Evolutionary conservation across 2,113 vertebrate species (phyloP).

Genomic region (Aldabrachelys gigantea): DNA sequence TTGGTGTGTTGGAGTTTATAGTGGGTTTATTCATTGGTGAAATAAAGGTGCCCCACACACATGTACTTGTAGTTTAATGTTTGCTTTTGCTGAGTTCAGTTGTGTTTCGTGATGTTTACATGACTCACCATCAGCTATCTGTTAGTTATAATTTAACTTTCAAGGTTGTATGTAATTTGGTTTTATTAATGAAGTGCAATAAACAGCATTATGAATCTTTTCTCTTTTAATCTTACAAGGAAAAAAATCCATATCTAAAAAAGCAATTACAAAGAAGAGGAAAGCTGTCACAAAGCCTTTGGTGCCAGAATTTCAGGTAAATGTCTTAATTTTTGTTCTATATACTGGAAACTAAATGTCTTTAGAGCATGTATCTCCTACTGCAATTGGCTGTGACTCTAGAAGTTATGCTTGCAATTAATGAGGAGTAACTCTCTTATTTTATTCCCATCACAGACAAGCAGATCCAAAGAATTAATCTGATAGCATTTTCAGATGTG

Average conservation of each 20-base stretch:
- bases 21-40: fast-evolving
- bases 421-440: not conserved
- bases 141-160: constrained; percentile 74
- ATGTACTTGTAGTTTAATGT: constrained; percentile 53
- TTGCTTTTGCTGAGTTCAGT: constrained; percentile 56
- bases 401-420: constrained; percentile 7
- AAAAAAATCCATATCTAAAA: constrained; percentile 86
- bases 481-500: constrained; percentile 17
- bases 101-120: constrained; percentile 61
- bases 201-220: constrained; percentile 77
- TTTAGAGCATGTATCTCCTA: constrained; percentile 39
- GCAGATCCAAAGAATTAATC: constrained; percentile 2
- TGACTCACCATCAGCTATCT: constrained; percentile 56
- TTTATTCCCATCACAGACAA: not conserved
- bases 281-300: constrained; percentile 79
- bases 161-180: constrained; percentile 67
- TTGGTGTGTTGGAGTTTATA: not conserved
- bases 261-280: constrained; percentile 83
- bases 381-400: constrained; percentile 21
- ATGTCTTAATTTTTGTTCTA: constrained; percentile 63
- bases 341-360: constrained; percentile 40
- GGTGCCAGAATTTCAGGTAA: constrained; percentile 93
- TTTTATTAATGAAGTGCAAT: constrained; percentile 72
- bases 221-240: constrained; percentile 86
- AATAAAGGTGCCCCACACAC: not conserved